Conservation (phyloP, 2,797 vertebrate genomes). For the Pygocentrus nattereri region DNA sequence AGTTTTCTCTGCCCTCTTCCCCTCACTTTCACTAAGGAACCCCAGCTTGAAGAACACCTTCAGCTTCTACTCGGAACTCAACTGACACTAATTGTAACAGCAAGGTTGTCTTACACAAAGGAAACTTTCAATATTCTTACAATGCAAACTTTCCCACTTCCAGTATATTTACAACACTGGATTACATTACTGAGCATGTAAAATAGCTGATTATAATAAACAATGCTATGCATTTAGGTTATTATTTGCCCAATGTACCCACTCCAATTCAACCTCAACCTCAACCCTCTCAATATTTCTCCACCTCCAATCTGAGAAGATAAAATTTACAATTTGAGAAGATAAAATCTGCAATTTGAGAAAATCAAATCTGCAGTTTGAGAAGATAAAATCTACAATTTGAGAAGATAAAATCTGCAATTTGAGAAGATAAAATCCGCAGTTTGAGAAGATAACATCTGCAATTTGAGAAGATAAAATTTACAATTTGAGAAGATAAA, state of each 20-base stretch:
- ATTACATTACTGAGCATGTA: not conserved
- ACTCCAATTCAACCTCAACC: too few species aligned
- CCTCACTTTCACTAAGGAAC: not conserved
- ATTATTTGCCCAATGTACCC: too few species aligned
- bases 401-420: too few species aligned
- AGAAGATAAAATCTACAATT: too few species aligned
- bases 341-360: too few species aligned
- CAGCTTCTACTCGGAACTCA: not conserved
- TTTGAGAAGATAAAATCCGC: too few species aligned
- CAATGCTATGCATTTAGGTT: not conserved
- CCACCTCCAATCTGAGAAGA: not conserved
- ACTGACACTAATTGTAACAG: not conserved
- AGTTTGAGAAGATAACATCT: too few species aligned
- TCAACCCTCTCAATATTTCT: not conserved
- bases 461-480: not conserved
- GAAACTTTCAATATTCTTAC: too few species aligned
- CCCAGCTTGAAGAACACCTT: not conserved
- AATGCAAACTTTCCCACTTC: too few species aligned
- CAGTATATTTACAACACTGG: too few species aligned
- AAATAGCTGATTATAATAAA: not conserved
- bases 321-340: not conserved
- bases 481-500: not conserved
- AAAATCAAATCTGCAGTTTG: too few species aligned
- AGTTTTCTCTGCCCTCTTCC: constrained; percentile 46
- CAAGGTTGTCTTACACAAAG: not conserved